Conservation (phyloP, 2,113 vertebrate genomes). For the Reinhardtius hippoglossoides region DNA sequence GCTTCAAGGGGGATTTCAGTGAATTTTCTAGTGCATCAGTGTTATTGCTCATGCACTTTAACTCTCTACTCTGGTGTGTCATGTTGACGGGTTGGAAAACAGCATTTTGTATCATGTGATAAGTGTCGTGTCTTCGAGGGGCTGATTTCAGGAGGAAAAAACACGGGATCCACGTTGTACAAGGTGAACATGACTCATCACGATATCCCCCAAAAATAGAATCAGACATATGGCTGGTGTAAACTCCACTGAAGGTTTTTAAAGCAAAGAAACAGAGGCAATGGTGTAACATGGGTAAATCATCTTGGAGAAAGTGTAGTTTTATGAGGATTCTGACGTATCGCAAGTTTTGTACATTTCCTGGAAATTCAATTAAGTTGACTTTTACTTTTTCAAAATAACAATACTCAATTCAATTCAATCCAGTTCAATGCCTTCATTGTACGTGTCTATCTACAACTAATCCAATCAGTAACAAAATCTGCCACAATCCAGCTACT, state of each 20-base stretch:
- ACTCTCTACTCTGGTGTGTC: not conserved
- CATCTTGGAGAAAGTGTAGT: not conserved
- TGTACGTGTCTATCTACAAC: no score
- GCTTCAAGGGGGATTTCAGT: constrained; percentile 23
- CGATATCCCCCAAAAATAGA: not conserved
- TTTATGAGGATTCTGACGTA: no score
- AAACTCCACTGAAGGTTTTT: constrained; percentile 1
- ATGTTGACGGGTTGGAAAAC: not conserved
- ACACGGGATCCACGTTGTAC: not conserved
- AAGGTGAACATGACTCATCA: not conserved
- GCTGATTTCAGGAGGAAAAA: not conserved
- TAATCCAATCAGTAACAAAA: no score
- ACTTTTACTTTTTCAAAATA: no score
- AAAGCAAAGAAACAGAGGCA: not conserved
- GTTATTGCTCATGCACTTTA: not conserved
- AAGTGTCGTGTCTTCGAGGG: not conserved
- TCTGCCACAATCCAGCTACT: no score
- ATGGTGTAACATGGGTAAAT: not conserved
- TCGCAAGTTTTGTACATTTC: no score
- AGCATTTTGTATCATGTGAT: not conserved
- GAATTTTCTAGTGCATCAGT: not conserved
- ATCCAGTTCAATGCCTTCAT: no score
- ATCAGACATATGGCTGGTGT: not conserved
- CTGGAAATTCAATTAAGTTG: no score
- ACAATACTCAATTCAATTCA: no score